phyloP scores from a whole-genome alignment of 2,113 vertebrate species.

The Myotis lucifugus region DNA sequence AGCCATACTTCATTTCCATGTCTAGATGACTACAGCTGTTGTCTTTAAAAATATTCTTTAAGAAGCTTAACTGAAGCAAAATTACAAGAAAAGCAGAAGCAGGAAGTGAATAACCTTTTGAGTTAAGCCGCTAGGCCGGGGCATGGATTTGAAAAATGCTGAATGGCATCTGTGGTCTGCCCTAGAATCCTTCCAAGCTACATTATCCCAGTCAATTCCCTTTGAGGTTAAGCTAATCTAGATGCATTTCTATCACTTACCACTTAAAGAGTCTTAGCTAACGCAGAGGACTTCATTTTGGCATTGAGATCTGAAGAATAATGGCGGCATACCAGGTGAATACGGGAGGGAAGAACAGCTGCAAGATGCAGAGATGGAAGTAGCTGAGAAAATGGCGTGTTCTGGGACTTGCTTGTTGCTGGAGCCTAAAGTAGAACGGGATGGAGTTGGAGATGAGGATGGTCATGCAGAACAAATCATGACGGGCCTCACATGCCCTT shows the following conservation, averaged over 20 bases:
- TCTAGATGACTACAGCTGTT: background rate
- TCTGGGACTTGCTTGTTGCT: background rate
- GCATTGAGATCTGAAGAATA: background rate
- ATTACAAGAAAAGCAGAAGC: background rate
- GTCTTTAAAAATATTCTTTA: constrained; percentile 25
- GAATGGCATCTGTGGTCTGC: background rate
- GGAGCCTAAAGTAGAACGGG: background rate
- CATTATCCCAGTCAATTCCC: too few relatives aligned
- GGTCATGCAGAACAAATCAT: background rate
- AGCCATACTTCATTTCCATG: background rate
- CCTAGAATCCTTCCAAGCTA: background rate
- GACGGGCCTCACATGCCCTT: background rate
- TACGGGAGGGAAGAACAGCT: background rate
- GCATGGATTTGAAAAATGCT: background rate
- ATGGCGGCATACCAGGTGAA: background rate
- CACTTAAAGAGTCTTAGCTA: background rate
- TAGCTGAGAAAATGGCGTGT: background rate
- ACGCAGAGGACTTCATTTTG: background rate
- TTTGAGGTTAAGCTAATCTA: background rate
- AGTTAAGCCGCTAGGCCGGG: background rate
- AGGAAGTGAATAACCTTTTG: background rate
- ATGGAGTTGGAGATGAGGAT: background rate
- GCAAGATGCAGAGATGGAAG: background rate
- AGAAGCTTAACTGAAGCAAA: background rate
- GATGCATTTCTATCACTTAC: background rate